Base-by-base conservation (phyloP, 2,113 vertebrate genomes). In the Chlorocebus sabaeus region DNA sequence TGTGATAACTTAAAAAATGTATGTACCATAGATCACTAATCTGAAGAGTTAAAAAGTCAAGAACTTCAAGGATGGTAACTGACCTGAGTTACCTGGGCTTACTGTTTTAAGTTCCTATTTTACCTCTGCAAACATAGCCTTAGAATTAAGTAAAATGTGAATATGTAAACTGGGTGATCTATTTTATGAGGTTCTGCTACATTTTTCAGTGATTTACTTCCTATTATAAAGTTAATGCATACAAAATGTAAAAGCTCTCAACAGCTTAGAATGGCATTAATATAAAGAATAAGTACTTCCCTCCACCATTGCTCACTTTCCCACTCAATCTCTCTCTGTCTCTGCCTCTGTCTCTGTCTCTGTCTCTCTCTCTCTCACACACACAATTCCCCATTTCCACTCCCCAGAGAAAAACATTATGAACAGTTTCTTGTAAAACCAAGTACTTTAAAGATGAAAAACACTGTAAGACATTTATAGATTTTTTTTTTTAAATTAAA, bases 361-460 rank as follows among this genome's bases (percentile, higher is more conserved):
- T 68, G 59, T 76, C n/a, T 76, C 38, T 55, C 35, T 72, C 23
- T 32, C 32, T 43, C 48, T 9, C 23, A 0, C n/a, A 7, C 14
- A 32, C 32, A 16, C 35, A 50, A 3, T 16, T 78, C 35, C n/a
- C 16, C 5, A 94, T 80, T 96, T 94, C 32, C 40, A 95, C 40
- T 93, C 50, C 70, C 32, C 48, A 84, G 90, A 85, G 48, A 89
- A 90, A 94, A 95, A 68, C 30, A 95, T 55, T 96, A 75, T 55
- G 13, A 80, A 73, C 30, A 85, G 6, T 93, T 91, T 89, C 72
- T 64, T 95, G 9, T 90, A 94, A 96, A 96, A 96, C 85, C n/a
- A 94, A 94, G 89, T 78, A 81, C 57, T 94, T 89, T 61, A 43
- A 97, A 96, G 94, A 89, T 88, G 52, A 57, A 97, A 97, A 96